phyloP scores from a whole-genome alignment of 2,888 invertebrate species.

The Vesta saturnalis region DNA sequence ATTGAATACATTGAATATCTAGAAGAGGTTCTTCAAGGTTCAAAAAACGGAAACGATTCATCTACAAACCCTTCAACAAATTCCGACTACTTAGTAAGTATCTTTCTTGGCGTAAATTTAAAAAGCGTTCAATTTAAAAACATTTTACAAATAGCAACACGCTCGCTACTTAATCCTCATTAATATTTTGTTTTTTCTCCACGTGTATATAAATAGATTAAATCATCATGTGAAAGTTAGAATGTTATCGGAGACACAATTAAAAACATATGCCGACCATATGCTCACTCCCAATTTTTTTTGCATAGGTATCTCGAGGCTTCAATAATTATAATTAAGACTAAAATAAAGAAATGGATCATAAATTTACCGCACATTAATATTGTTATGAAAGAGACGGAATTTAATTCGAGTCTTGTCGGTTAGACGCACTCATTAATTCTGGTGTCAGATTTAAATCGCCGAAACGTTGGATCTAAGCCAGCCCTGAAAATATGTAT shows the following conservation, averaged over 20 bases:
- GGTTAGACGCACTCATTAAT: constrained; percentile 42
- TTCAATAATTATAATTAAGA: constrained; percentile 18
- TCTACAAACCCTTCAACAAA: constrained; percentile 34
- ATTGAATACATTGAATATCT: constrained; percentile 97
- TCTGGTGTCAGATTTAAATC: constrained; percentile 36
- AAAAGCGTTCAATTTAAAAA: constrained; percentile 23
- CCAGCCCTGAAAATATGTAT: constrained; percentile 35
- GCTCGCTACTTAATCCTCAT: constrained; percentile 26
- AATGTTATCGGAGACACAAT: constrained; percentile 30
- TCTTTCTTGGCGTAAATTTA: not conserved
- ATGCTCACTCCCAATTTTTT: constrained; percentile 2
- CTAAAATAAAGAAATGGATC: constrained; percentile 18
- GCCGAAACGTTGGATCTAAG: constrained; percentile 32
- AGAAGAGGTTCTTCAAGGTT: constrained; percentile 82
- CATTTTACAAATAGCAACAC: constrained; percentile 22
- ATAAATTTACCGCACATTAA: constrained; percentile 43
- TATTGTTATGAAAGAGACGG: constrained; percentile 46
- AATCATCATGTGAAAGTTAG: constrained; percentile 28
- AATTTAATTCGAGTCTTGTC: constrained; percentile 47
- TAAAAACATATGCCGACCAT: constrained; percentile 32
- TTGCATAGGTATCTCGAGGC: not conserved
- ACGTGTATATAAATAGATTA: constrained; percentile 26
- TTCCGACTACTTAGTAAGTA: constrained; percentile 46
- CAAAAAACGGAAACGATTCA: constrained; percentile 56
- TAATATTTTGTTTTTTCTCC: constrained; percentile 15